These are phyloP conservation scores for Virgularia gustaviana DNA, from an alignment of 92 coral and sea anemone species.

Conservation along the genomic window DNA sequence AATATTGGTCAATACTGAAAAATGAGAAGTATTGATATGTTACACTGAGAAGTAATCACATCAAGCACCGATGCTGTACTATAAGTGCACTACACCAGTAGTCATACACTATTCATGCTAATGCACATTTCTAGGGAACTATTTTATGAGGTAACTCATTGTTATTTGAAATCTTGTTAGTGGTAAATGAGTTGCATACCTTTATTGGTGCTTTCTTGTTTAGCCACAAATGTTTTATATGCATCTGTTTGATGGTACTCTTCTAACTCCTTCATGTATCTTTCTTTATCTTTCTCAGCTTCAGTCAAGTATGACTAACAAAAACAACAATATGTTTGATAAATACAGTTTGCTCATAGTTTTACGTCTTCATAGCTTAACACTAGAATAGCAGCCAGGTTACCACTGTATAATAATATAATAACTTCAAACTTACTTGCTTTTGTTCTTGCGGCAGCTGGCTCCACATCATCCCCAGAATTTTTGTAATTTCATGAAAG, in stretches of 20 bases:
- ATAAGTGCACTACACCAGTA: too few species aligned
- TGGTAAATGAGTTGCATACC: too few species aligned
- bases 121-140: too few species aligned
- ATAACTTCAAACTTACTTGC: conserved; percentile 52
- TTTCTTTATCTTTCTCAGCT: conserved; percentile 96
- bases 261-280: conserved; percentile 95
- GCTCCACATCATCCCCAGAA: conserved; percentile 98
- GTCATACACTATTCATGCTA: too few species aligned
- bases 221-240: conserved; percentile 83
- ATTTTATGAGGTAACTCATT: too few species aligned
- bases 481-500: conserved; percentile 94
- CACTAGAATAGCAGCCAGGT: neutral
- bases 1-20: too few species aligned
- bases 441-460: conserved; percentile 85
- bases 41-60: too few species aligned
- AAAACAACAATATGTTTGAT: neutral
- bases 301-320: conserved; percentile 77
- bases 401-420: neutral
- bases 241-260: conserved; percentile 93
- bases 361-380: neutral
- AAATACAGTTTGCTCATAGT: neutral
- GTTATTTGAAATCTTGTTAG: too few species aligned
- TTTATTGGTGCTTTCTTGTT: conserved; percentile 53
- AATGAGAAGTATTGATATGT: too few species aligned
- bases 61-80: too few species aligned